Percentiles rank a stretch among this genome's conserved stretches.
phyloP scores from a whole-genome alignment of 2,888 invertebrate species.

The Platypus cylindrus region DNA sequence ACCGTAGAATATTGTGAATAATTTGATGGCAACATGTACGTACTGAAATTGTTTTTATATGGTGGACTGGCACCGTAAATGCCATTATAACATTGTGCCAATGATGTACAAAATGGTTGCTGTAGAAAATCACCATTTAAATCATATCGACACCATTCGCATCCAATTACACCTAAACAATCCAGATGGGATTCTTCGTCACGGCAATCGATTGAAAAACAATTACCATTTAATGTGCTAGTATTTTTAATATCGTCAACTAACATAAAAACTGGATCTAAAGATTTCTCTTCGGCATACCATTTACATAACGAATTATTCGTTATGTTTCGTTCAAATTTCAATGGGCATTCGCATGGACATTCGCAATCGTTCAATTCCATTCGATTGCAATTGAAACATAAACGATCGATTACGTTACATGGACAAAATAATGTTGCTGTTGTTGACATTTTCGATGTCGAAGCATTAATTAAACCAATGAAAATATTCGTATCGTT shows the following conservation, averaged over 20 bases:
- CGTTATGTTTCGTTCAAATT: conserved; percentile 25
- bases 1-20: too few relatives aligned
- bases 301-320: conserved; percentile 29
- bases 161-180: conserved; percentile 63
- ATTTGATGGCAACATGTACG: conserved; percentile 33
- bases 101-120: conserved; percentile 67
- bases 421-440: conserved; percentile 96
- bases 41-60: conserved; percentile 53
- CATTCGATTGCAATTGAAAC: conserved; percentile 87
- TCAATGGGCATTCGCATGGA: conserved; percentile 73
- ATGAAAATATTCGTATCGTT: conserved; percentile 81
- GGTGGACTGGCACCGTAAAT: conserved; percentile 72
- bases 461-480: conserved; percentile 78
- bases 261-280: conserved; percentile 19
- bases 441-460: conserved; percentile 61
- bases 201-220: conserved; percentile 58
- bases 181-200: conserved; percentile 47
- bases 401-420: conserved; percentile 75
- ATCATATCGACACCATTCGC: conserved; percentile 84
- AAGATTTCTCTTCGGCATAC: conserved; percentile 20
- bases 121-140: conserved; percentile 58
- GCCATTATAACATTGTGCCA: conserved; percentile 75
- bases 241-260: conserved; percentile 21
- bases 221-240: too few relatives aligned
- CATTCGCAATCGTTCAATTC: conserved; percentile 92